Conservation (phyloP, 2,888 invertebrate species). For the Salpingus planirostris region DNA sequence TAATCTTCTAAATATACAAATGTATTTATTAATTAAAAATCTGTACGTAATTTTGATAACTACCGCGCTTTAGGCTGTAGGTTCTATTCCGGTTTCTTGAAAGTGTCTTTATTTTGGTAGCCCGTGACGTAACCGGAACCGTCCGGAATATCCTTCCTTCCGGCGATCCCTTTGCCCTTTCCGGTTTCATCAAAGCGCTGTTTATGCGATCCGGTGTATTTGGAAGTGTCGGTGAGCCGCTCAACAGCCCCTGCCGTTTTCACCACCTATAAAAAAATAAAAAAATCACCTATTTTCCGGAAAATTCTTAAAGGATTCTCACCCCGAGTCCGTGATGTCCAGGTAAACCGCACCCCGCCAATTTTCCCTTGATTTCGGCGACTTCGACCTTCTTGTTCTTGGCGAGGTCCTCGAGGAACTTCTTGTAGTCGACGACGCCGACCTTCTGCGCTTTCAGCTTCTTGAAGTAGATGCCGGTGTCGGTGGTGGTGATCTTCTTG, state of each 20-base stretch:
- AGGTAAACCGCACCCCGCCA: constrained; percentile 72
- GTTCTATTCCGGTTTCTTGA: constrained; percentile 42
- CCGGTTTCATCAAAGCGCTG: constrained; percentile 78
- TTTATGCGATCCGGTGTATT: constrained; percentile 82
- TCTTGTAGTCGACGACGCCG: constrained; percentile 67
- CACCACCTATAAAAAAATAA: constrained; percentile 26
- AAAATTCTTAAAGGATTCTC: constrained; percentile 10
- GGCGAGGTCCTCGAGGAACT: constrained; percentile 77
- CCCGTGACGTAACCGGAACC: constrained; percentile 74
- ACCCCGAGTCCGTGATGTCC: constrained; percentile 48
- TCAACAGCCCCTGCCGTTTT: constrained; percentile 50
- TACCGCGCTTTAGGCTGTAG: too few relatives aligned
- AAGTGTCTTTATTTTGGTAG: constrained; percentile 75
- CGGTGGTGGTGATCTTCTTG: constrained; percentile 78
- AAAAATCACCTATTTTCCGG: neutral
- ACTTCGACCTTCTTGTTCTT: constrained; percentile 75
- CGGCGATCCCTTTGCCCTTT: constrained; percentile 78
- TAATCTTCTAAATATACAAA: too few relatives aligned
- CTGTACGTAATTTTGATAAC: too few relatives aligned
- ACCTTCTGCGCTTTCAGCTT: constrained; percentile 79
- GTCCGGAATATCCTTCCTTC: constrained; percentile 52
- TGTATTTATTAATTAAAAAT: too few relatives aligned
- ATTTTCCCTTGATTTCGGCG: constrained; percentile 69
- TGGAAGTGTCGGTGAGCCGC: constrained; percentile 74
- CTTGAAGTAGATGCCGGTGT: constrained; percentile 87